These are phyloP conservation scores for Megaleporinus macrocephalus DNA, from an alignment of 2,113 vertebrate genomes.

Conservation along the genomic window DNA sequence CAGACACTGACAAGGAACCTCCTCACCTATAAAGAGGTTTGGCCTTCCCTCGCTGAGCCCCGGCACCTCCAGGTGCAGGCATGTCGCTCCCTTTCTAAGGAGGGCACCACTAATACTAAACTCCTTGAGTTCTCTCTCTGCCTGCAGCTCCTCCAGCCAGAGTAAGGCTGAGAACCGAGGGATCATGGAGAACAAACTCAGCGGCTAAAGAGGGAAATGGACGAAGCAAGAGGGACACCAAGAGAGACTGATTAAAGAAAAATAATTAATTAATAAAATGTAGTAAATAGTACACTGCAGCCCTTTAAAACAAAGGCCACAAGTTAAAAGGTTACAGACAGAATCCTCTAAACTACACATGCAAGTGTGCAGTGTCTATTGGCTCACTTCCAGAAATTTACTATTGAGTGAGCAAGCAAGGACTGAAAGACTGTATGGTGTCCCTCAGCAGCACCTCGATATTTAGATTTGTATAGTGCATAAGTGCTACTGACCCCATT, in stretches of 20 bases:
- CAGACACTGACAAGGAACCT: background rate
- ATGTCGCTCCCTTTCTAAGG: constrained; percentile 79
- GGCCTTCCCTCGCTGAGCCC: constrained; percentile 87
- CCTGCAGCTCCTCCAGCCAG: constrained; percentile 92
- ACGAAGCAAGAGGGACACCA: background rate
- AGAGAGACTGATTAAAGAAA: too few relatives aligned
- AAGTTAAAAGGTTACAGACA: background rate
- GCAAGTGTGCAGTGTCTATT: too few relatives aligned
- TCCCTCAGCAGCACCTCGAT: too few relatives aligned
- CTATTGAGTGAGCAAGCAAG: too few relatives aligned
- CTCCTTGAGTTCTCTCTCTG: constrained; percentile 82
- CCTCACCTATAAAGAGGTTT: constrained; percentile 80
- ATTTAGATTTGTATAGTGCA: too few relatives aligned
- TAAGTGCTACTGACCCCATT: too few relatives aligned
- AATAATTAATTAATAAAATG: too few relatives aligned
- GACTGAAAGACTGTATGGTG: too few relatives aligned
- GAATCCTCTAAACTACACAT: too few relatives aligned
- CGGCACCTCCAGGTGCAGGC: constrained; percentile 85
- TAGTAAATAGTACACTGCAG: too few relatives aligned
- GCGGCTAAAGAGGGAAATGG: constrained; percentile 68
- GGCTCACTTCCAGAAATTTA: too few relatives aligned
- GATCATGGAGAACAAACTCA: constrained; percentile 80
- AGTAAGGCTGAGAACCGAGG: constrained; percentile 85
- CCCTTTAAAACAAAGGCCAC: too few relatives aligned
- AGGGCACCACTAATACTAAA: constrained; percentile 81